Evolutionary conservation across 2,888 invertebrate species (phyloP).

Genomic region (Teleogryllus oceanicus): DNA sequence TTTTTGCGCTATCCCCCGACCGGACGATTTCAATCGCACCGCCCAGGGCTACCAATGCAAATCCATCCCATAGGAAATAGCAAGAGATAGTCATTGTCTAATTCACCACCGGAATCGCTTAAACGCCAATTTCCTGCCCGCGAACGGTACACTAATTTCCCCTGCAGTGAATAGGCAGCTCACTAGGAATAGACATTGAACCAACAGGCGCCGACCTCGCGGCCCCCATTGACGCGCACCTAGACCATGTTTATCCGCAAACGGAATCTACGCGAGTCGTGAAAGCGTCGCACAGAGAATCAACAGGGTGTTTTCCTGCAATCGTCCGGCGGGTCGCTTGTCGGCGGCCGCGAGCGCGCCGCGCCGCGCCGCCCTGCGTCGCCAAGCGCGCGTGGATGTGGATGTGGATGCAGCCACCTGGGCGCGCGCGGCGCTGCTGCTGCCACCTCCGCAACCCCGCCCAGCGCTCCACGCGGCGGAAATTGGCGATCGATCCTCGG

Average conservation of each 20-base stretch:
- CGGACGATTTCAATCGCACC: no score
- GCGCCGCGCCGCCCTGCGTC: not conserved
- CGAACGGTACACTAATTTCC: not conserved
- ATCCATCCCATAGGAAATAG: no score
- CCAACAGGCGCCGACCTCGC: not conserved
- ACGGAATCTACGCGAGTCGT: not conserved
- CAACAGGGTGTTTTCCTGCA: not conserved
- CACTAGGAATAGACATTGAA: not conserved
- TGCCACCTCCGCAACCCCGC: not conserved
- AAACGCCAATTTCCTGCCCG: slow-evolving; percentile 6
- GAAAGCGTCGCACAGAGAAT: not conserved
- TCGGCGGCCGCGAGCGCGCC: not conserved
- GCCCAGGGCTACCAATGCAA: no score
- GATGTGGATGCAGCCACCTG: not conserved
- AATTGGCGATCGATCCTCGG: slow-evolving; percentile 18
- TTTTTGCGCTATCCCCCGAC: no score
- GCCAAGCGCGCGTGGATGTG: no score
- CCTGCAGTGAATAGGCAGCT: not conserved
- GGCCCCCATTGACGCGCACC: not conserved
- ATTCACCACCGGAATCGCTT: not conserved
- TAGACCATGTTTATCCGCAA: not conserved
- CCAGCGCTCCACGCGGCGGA: not conserved
- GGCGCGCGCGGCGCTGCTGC: not conserved
- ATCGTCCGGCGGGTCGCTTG: not conserved
- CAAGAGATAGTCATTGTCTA: no score